Evolutionary conservation across 2,797 vertebrate genomes (phyloP).

Genomic region (Ctenopoma kingsleyae): DNA sequence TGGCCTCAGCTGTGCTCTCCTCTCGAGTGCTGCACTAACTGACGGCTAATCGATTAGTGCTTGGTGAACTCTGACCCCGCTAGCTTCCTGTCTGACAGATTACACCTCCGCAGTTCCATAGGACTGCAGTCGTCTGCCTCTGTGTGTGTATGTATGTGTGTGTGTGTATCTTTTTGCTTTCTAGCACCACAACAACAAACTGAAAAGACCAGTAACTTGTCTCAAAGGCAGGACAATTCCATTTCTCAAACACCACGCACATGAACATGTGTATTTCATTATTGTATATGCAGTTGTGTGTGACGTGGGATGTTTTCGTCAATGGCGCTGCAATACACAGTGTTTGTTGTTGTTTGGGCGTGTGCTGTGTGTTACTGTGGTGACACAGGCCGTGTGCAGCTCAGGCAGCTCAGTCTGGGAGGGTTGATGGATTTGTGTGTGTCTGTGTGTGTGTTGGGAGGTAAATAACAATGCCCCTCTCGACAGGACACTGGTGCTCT

Average conservation of each 20-base stretch:
- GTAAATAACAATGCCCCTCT: slow-evolving; percentile 84
- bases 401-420: slow-evolving; percentile 65
- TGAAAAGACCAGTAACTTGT: slow-evolving; percentile 33
- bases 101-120: slow-evolving; percentile 78
- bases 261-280: neutral
- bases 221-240: slow-evolving; percentile 17
- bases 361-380: slow-evolving; percentile 74
- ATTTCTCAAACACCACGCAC: slow-evolving; percentile 12
- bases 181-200: slow-evolving; percentile 23
- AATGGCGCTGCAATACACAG: slow-evolving; percentile 15
- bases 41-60: slow-evolving; percentile 88
- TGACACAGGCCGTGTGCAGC: slow-evolving; percentile 74
- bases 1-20: slow-evolving; percentile 90
- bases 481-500: slow-evolving; percentile 80
- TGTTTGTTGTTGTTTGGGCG: slow-evolving; percentile 78
- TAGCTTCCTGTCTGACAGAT: slow-evolving; percentile 86
- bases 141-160: slow-evolving; percentile 26
- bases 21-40: slow-evolving; percentile 75
- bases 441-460: slow-evolving; percentile 54
- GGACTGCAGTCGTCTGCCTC: slow-evolving; percentile 45
- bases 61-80: slow-evolving; percentile 81
- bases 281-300: slow-evolving; percentile 5
- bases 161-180: slow-evolving; percentile 17
- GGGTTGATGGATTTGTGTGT: slow-evolving; percentile 52
- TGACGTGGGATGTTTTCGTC: slow-evolving; percentile 8